Evolutionary conservation across 2,888 invertebrate genomes (phyloP).

Genomic region (Calameuta filiformis): DNA sequence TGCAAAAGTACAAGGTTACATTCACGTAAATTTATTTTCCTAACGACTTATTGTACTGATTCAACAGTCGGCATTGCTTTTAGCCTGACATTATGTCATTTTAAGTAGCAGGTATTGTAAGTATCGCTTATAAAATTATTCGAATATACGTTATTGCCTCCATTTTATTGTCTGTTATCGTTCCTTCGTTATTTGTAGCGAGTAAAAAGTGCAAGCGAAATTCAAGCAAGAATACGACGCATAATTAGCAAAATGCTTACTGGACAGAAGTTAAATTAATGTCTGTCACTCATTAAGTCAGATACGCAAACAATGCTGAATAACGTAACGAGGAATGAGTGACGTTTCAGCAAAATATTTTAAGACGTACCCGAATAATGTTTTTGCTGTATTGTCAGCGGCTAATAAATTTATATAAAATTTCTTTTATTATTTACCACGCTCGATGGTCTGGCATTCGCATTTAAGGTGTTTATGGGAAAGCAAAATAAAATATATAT

Average conservation of each 20-base stretch:
- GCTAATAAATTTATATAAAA: neutral
- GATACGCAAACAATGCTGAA: neutral
- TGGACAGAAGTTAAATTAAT: neutral
- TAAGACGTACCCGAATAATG: neutral
- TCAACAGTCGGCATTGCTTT: neutral
- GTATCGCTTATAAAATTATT: neutral
- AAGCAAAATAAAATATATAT: neutral
- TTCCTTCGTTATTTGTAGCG: neutral
- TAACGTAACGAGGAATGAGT: neutral
- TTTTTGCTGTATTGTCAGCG: neutral
- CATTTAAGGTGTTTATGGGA: neutral
- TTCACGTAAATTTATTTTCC: neutral
- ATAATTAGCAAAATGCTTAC: neutral
- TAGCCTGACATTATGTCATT: neutral
- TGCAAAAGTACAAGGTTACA: slow-evolving; percentile 51
- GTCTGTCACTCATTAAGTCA: neutral
- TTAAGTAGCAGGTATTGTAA: neutral
- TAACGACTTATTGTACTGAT: neutral
- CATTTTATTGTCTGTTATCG: neutral
- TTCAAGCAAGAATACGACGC: neutral
- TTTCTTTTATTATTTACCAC: neutral
- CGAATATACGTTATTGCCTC: neutral
- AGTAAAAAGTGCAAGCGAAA: neutral
- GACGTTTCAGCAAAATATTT: neutral
- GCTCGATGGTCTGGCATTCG: neutral